phyloP scores from a whole-genome alignment of 2,888 invertebrate species.

The Biston stratarius region DNA sequence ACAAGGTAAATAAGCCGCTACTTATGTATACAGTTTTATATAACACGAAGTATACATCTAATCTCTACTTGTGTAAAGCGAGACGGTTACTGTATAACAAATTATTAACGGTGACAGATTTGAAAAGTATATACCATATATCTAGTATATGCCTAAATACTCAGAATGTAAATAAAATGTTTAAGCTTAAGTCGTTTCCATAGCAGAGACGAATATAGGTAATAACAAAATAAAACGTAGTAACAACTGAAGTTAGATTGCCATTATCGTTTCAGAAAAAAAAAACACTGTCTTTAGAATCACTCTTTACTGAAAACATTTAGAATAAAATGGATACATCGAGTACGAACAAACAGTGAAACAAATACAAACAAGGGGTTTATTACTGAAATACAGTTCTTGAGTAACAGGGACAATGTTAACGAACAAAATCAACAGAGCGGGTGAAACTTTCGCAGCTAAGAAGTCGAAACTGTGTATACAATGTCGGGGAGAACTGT shows the following conservation, averaged over 20 bases:
- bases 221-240: background rate
- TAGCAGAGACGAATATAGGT: background rate
- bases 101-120: background rate
- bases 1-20: slow-evolving; percentile 75
- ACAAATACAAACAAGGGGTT: slow-evolving; percentile 52
- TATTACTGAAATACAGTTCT: slow-evolving; percentile 55
- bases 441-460: slow-evolving; percentile 76
- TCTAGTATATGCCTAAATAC: background rate
- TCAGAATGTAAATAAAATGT: no score
- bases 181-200: background rate
- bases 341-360: slow-evolving; percentile 44
- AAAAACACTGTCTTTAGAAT: slow-evolving; percentile 39
- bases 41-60: slow-evolving; percentile 64
- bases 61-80: slow-evolving; percentile 52
- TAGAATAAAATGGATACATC: slow-evolving; percentile 40
- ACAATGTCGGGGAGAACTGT: slow-evolving; percentile 72
- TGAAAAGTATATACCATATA: background rate
- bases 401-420: slow-evolving; percentile 70
- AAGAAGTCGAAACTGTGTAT: slow-evolving; percentile 79
- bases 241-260: background rate
- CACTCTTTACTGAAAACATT: slow-evolving; percentile 35
- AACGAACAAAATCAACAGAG: slow-evolving; percentile 79
- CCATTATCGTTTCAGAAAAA: slow-evolving; percentile 5
- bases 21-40: slow-evolving; percentile 75
- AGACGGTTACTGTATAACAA: background rate